Percentiles rank a stretch among this genome's conserved stretches.
Conservation (phyloP, 2,888 invertebrate genomes). For the Agapetus fuscipes region DNA sequence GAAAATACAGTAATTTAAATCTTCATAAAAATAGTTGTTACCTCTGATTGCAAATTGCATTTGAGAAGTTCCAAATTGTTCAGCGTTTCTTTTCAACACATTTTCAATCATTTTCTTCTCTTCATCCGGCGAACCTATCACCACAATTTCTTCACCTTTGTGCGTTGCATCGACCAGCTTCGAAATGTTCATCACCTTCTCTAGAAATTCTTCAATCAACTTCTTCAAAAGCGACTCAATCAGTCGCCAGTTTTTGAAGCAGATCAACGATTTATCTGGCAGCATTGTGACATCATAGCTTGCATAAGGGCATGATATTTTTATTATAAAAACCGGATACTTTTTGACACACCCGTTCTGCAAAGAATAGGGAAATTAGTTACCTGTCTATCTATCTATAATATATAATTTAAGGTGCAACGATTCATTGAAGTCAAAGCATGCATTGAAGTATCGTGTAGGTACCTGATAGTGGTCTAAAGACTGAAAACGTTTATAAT, state of each 20-base stretch:
- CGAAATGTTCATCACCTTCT: slow-evolving; percentile 33
- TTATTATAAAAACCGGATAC: slow-evolving; percentile 41
- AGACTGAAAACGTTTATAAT: no score
- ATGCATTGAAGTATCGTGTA: no score
- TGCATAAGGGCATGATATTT: slow-evolving; percentile 41
- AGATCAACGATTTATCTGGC: slow-evolving; percentile 39
- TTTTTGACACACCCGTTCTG: slow-evolving; percentile 16
- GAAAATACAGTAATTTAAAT: no score
- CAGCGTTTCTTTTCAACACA: slow-evolving; percentile 32
- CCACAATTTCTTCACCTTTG: slow-evolving; percentile 20
- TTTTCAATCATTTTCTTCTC: slow-evolving; percentile 35
- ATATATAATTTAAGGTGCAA: no score
- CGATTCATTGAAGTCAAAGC: no score
- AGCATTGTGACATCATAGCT: slow-evolving; percentile 41
- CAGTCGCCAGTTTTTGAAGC: slow-evolving; percentile 43
- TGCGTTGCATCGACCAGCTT: slow-evolving; percentile 27
- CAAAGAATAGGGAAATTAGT: no score
- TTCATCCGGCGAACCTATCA: slow-evolving; percentile 11
- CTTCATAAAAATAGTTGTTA: slow-evolving; percentile 22
- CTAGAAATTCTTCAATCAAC: slow-evolving; percentile 26
- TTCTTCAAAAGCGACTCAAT: slow-evolving; percentile 34
- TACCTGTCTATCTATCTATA: no score
- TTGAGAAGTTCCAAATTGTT: slow-evolving; percentile 29
- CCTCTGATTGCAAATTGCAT: slow-evolving; percentile 39
- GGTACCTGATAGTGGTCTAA: no score